Base-by-base conservation (phyloP, 2,797 vertebrate species). In the Iguana delicatissima region DNA sequence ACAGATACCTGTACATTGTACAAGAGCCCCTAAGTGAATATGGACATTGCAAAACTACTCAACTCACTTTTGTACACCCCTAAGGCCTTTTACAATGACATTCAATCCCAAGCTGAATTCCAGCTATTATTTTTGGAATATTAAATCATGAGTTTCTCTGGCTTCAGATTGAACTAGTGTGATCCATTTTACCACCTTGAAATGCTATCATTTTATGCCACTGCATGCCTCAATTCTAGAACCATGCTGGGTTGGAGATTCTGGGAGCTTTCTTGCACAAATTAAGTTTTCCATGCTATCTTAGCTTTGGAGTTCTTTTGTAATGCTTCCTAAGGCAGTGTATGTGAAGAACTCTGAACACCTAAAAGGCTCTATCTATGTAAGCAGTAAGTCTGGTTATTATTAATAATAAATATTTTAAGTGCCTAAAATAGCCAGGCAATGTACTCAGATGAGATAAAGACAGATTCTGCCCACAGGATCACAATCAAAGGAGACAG, bases 371-470 rank as follows among this genome's bases (percentile, higher is more conserved):
- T 80, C 62, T n/a, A 26, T 76, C 24, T 38, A 24, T 79, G 59
- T 79, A 38, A 5, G 74, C 38, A 32, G 20, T 76, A 7, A 22
- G 14, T 10, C 18, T 0, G n/a, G 24, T n/a, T 32, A 24, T 85
- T 80, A 85, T 89, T 69, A 85, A 89, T 89, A 89, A 89, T 85
- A 80, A 38, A 80, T 89, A 80, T 59, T 80, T 89, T 69, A 89
- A 79, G 82, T 77, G 46, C 82, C 73, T 69, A 67, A 46, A 72
- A 80, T 89, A 89, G 76, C 35, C 5, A 13, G 50, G 76, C 18
- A 42, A 7, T 67, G 24, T 79, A 55, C 88, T 69, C n/a, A 55
- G 72, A 38, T 50, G 9, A 84, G 24, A 35, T 76, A 79, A 84
- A 89, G 74, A 24, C 50, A 22, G 62, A 2, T 24, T 42, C 46